Evolutionary conservation across 2,888 invertebrate genomes (phyloP).

Genomic region (Erebia palarica): DNA sequence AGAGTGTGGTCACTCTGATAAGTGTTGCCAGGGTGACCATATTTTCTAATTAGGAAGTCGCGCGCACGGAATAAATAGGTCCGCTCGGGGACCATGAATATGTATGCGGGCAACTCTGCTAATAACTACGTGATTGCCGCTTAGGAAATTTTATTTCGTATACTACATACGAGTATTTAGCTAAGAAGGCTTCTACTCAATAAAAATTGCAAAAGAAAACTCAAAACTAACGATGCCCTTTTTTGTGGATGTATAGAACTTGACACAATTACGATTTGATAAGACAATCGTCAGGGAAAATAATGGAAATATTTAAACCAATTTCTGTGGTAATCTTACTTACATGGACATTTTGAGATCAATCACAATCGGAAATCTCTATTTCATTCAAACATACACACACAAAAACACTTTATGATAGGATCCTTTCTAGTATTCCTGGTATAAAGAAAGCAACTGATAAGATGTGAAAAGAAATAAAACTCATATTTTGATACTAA

Average conservation of each 20-base stretch:
- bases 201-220: not conserved
- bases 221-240: not conserved
- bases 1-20: constrained; percentile 73
- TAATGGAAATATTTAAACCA: not conserved
- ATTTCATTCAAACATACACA: not conserved
- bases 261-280: not conserved
- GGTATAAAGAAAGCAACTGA: constrained; percentile 6
- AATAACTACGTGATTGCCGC: constrained; percentile 26
- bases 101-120: constrained; percentile 25
- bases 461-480: constrained; percentile 23
- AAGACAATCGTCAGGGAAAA: not conserved
- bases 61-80: constrained; percentile 39
- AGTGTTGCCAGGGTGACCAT: constrained; percentile 64
- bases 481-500: constrained; percentile 21
- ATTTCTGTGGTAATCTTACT: not conserved
- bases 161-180: not conserved
- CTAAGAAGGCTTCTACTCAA: not conserved
- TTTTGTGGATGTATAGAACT: not conserved
- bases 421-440: not conserved
- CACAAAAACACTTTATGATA: not conserved
- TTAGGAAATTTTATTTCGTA: not conserved
- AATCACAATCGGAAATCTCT: not conserved
- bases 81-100: constrained; percentile 28
- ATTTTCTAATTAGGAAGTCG: constrained; percentile 61
- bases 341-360: not conserved